Percentiles rank a stretch among this genome's conserved stretches.
Conservation (phyloP, 1,140 invertebrate genomes). For the Pachypeltis micranthus region DNA sequence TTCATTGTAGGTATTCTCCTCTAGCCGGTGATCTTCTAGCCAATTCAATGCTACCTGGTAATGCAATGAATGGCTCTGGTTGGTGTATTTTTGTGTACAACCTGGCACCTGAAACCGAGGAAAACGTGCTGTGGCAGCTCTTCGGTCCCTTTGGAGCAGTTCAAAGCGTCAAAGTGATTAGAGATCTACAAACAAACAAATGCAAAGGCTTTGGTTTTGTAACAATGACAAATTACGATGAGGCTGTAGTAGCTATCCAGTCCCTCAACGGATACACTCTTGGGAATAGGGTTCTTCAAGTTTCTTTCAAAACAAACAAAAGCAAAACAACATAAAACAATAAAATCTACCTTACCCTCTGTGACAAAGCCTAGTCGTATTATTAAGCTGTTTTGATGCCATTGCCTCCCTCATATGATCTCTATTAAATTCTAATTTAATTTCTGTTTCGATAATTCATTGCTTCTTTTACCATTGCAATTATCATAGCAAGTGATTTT, state of each 20-base stretch:
- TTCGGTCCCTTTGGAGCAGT: slow-evolving; percentile 99
- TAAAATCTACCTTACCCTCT: slow-evolving; percentile 5
- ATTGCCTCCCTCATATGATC: slow-evolving; percentile 23
- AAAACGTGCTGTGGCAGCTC: slow-evolving; percentile 95
- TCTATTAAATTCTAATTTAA: slow-evolving; percentile 15
- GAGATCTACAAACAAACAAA: slow-evolving; percentile 95
- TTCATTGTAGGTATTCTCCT: slow-evolving; percentile 73
- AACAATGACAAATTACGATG: slow-evolving; percentile 99
- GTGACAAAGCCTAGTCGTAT: slow-evolving; percentile 23
- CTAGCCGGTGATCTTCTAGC: slow-evolving; percentile 83
- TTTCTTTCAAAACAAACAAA: slow-evolving; percentile 95
- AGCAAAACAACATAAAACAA: slow-evolving; percentile 69
- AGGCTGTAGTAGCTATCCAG: slow-evolving; percentile 93
- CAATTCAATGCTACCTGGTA: slow-evolving; percentile 72
- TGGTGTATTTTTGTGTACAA: slow-evolving; percentile 99
- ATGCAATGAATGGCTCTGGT: slow-evolving; percentile 69
- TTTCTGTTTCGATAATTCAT: background rate
- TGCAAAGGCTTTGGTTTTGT: slow-evolving; percentile 99
- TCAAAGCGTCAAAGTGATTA: slow-evolving; percentile 94
- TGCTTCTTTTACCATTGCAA: slow-evolving; percentile 3
- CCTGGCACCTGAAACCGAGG: slow-evolving; percentile 93
- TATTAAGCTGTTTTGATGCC: slow-evolving; percentile 22
- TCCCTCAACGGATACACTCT: slow-evolving; percentile 95
- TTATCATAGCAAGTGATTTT: background rate
- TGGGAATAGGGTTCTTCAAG: slow-evolving; percentile 93